A percentile compares a stretch with the other conserved stretches of the same genome.
Conservation (phyloP, 92 coral and sea anemone species). For the Epizoanthus scotinus region DNA sequence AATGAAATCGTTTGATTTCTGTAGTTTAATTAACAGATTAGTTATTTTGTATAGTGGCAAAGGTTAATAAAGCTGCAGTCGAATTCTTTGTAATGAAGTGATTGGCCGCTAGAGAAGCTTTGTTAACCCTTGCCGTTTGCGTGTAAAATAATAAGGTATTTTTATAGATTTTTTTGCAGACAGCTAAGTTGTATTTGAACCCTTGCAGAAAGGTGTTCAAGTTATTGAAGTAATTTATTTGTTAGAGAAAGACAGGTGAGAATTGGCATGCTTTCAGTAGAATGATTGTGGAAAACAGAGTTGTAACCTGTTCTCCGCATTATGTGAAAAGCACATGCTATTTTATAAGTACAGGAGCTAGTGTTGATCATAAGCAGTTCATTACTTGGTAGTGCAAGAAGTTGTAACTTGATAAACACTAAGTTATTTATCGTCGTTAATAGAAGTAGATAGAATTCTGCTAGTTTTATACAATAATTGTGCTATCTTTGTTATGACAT, state of each 20-base stretch:
- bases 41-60: constrained; percentile 41
- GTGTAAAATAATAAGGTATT: constrained; percentile 34
- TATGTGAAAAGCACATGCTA: no score
- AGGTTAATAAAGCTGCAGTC: constrained; percentile 15
- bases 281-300: no score
- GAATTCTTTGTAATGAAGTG: background rate
- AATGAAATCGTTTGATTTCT: constrained; percentile 37
- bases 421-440: constrained; percentile 23
- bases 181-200: background rate
- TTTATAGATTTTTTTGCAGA: constrained; percentile 16
- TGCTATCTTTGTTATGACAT: constrained; percentile 1
- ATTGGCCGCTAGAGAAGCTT: background rate
- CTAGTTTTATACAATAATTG: constrained; percentile 5
- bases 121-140: constrained; percentile 28
- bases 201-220: constrained; percentile 1
- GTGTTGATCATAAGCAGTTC: no score
- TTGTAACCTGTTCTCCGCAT: no score
- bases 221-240: constrained; percentile 14
- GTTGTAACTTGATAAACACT: background rate
- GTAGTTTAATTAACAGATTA: constrained; percentile 42
- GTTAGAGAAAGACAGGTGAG: background rate
- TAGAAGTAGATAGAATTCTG: constrained; percentile 33
- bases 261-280: background rate
- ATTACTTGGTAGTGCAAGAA: no score
- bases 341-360: no score